Conservation (phyloP, 2,888 invertebrate genomes). For the Onchidella celtica region DNA sequence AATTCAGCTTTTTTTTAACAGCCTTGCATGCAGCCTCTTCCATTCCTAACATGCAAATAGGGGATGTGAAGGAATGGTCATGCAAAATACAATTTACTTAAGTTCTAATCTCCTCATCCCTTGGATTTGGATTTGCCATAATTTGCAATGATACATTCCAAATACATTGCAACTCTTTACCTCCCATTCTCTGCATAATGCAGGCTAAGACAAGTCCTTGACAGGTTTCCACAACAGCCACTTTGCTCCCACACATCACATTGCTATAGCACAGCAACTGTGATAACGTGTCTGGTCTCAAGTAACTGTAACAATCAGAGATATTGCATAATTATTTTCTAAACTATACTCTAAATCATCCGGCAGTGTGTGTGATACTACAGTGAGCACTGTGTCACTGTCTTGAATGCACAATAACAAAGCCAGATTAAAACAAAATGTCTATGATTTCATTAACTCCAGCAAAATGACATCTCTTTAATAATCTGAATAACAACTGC, state of each 20-base stretch:
- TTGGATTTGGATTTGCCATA: too few relatives aligned
- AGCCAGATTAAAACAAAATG: not conserved
- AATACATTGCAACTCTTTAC: slow-evolving; percentile 81
- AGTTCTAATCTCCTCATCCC: too few relatives aligned
- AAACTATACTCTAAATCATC: not conserved
- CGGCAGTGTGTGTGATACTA: too few relatives aligned
- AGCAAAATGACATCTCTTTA: too few relatives aligned
- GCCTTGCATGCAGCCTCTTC: too few relatives aligned
- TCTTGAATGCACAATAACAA: not conserved
- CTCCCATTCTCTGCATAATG: slow-evolving; percentile 86
- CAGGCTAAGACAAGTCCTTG: slow-evolving; percentile 92
- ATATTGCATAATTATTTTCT: not conserved
- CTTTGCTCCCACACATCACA: slow-evolving; percentile 84
- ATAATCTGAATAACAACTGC: too few relatives aligned
- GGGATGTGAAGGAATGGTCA: too few relatives aligned
- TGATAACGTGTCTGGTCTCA: slow-evolving; percentile 93
- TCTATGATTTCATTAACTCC: not conserved
- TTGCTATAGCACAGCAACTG: slow-evolving; percentile 92
- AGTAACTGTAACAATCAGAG: slow-evolving; percentile 81
- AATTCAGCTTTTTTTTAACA: too few relatives aligned
- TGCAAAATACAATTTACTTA: too few relatives aligned
- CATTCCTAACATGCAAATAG: too few relatives aligned
- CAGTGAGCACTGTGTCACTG: too few relatives aligned
- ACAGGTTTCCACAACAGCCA: slow-evolving; percentile 91
- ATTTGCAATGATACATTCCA: too few relatives aligned